Evolutionary conservation across 2,797 vertebrate genomes (phyloP).

Genomic region (Alosa sapidissima): DNA sequence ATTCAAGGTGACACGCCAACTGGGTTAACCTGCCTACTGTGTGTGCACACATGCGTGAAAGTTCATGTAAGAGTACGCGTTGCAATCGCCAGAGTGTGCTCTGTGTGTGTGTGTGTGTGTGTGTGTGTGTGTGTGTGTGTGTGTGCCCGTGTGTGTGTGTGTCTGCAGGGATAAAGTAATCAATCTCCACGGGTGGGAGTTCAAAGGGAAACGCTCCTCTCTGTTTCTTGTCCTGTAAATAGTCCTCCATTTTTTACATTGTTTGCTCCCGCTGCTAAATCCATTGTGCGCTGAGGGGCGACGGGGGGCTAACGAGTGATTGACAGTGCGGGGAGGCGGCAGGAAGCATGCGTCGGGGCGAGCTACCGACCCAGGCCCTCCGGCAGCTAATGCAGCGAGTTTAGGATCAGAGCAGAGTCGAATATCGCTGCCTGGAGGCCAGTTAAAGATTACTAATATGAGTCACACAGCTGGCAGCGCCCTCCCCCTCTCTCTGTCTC

Average conservation of each 20-base stretch:
- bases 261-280: conserved; percentile 36
- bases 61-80: conserved; percentile 6
- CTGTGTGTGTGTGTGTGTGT: neutral
- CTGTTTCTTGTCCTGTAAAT: conserved; percentile 44
- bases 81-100: neutral
- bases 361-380: neutral
- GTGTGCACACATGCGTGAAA: conserved; percentile 18
- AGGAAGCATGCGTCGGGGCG: neutral
- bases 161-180: neutral
- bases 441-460: conserved; percentile 54
- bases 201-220: neutral
- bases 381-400: conserved; percentile 15
- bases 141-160: neutral
- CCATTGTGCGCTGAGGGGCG: neutral
- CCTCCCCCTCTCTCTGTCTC: conserved; percentile 30
- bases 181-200: neutral
- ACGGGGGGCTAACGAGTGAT: conserved; percentile 5
- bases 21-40: conserved; percentile 9
- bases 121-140: neutral
- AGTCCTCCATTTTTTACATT: conserved; percentile 35
- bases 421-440: conserved; percentile 52
- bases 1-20: conserved; percentile 11
- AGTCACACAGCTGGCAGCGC: conserved; percentile 52
- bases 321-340: neutral
- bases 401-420: conserved; percentile 26